Evolutionary conservation across 2,113 vertebrate genomes (phyloP).

Genomic region (Tiliqua scincoides): DNA sequence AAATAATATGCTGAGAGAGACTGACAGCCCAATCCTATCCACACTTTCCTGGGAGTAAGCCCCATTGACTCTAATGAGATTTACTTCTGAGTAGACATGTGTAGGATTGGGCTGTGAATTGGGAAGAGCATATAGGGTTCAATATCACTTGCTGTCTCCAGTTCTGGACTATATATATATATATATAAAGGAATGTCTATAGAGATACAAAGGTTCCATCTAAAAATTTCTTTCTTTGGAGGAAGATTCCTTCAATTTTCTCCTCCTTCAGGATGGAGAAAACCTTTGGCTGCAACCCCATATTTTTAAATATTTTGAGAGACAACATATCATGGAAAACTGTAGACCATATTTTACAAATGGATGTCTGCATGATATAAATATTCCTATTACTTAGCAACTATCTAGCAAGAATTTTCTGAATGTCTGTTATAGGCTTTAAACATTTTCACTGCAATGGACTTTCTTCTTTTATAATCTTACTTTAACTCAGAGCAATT

Average conservation of each 20-base stretch:
- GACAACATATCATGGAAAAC: not conserved
- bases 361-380: not conserved
- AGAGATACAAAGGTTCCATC: not conserved
- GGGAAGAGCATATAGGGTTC: not conserved
- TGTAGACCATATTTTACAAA: not conserved
- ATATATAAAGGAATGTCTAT: not conserved
- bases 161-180: not conserved
- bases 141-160: not conserved
- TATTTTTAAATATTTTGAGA: not conserved
- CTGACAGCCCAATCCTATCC: too few relatives aligned
- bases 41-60: too few relatives aligned
- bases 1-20: not conserved
- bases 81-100: too few relatives aligned
- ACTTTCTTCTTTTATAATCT: not conserved
- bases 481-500: not conserved
- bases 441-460: not conserved
- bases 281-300: not conserved
- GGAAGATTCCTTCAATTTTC: too few relatives aligned
- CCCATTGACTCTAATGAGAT: too few relatives aligned
- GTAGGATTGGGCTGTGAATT: too few relatives aligned
- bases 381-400: not conserved
- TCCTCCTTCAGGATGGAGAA: too few relatives aligned
- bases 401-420: not conserved
- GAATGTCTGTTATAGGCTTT: not conserved
- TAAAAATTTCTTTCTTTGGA: too few relatives aligned